Evolutionary conservation across 2,113 vertebrate genomes (phyloP).

Genomic region (Centropus bengalensis): DNA sequence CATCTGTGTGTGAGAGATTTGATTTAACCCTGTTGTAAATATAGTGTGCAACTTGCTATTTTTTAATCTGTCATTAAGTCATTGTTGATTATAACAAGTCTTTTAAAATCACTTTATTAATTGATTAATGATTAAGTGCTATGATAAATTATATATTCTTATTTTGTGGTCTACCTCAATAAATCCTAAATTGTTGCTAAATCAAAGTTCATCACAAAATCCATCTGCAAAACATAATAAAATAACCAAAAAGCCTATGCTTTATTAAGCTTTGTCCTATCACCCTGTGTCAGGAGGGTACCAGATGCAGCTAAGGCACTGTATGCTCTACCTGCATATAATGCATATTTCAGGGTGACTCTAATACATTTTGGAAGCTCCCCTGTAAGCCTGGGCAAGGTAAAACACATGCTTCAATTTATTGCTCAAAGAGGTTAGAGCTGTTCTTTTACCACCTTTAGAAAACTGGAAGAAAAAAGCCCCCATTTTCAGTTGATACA

Average conservation of each 20-base stretch:
- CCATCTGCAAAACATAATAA: background rate
- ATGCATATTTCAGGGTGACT: background rate
- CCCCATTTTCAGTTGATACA: background rate
- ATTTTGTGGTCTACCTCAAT: too few relatives aligned
- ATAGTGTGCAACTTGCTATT: too few relatives aligned
- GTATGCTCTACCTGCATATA: background rate
- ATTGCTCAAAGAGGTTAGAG: rapidly evolving
- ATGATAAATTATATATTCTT: too few relatives aligned
- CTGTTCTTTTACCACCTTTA: background rate
- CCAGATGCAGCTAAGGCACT: background rate
- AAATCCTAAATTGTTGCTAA: too few relatives aligned
- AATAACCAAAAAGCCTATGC: background rate
- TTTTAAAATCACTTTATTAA: too few relatives aligned
- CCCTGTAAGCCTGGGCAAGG: background rate
- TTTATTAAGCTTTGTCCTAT: background rate
- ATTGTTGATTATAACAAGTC: too few relatives aligned
- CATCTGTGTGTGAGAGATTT: too few relatives aligned
- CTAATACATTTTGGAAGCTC: background rate
- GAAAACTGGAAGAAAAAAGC: background rate
- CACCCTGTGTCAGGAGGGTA: background rate
- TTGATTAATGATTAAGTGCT: too few relatives aligned
- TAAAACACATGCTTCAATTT: background rate
- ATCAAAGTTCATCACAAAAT: too few relatives aligned
- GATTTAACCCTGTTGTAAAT: too few relatives aligned
- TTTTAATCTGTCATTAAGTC: too few relatives aligned